Conservation (phyloP, 2,888 invertebrate genomes). For the Ametastegia equiseti region DNA sequence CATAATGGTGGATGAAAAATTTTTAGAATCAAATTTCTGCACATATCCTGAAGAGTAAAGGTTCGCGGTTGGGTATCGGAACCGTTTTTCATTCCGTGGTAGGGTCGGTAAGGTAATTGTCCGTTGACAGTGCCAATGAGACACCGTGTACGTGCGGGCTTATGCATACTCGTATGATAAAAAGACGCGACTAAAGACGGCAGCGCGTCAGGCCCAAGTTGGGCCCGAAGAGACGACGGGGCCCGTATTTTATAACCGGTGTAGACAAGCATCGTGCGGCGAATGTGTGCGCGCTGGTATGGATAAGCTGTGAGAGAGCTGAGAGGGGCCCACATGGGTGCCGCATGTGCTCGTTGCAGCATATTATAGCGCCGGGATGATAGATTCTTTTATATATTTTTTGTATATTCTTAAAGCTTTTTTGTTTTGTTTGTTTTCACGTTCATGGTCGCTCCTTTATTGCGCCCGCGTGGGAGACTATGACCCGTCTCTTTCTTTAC, state of each 20-base stretch:
- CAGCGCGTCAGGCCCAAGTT: constrained; percentile 34
- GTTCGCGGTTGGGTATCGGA: neutral
- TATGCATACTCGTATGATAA: constrained; percentile 9
- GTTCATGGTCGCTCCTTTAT: constrained; percentile 39
- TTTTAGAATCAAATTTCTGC: neutral
- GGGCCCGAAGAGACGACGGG: constrained; percentile 48
- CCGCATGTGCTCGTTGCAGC: constrained; percentile 8
- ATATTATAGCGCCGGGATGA: constrained; percentile 40
- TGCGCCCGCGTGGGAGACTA: constrained; percentile 44
- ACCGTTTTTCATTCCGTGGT: neutral
- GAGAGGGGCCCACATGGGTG: neutral
- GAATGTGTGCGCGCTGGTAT: constrained; percentile 50
- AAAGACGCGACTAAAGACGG: constrained; percentile 29
- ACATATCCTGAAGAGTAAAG: neutral
- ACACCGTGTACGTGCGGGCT: constrained; percentile 2
- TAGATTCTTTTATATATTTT: constrained; percentile 36
- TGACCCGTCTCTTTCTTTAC: neutral
- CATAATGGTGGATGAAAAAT: neutral
- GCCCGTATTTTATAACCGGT: constrained; percentile 66
- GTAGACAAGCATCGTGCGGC: constrained; percentile 64
- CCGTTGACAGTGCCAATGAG: neutral
- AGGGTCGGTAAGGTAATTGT: neutral
- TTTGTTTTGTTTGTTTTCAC: neutral
- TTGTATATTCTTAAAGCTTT: neutral
- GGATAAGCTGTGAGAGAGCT: neutral